These are phyloP conservation scores for Bradypodion ventrale DNA, from an alignment of 2,797 vertebrate genomes.

Conservation along the genomic window DNA sequence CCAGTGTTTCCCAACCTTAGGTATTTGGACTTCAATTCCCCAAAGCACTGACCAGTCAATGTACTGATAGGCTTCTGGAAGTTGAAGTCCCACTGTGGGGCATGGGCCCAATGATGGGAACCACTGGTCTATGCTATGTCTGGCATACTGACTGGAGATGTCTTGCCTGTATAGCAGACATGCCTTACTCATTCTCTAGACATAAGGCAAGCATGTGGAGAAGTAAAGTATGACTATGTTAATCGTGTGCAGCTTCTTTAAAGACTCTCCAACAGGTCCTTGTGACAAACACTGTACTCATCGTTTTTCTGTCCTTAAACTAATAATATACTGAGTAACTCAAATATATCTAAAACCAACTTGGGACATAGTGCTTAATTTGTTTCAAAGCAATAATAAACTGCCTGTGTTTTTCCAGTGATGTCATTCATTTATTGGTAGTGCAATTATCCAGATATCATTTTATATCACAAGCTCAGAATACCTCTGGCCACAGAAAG, in stretches of 20 bases:
- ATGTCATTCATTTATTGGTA: background rate
- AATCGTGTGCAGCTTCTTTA: background rate
- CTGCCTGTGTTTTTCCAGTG: conserved; percentile 1
- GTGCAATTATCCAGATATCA: background rate
- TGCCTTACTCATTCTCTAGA: background rate
- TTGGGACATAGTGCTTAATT: background rate
- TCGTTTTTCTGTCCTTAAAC: background rate
- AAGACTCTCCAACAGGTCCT: background rate
- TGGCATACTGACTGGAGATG: too few species aligned
- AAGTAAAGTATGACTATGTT: background rate
- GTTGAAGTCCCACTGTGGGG: too few species aligned
- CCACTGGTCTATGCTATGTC: too few species aligned
- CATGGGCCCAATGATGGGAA: too few species aligned
- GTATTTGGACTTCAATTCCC: too few species aligned
- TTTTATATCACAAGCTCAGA: background rate
- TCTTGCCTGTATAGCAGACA: too few species aligned
- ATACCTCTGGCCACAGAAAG: background rate
- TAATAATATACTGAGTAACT: background rate
- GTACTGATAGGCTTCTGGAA: too few species aligned
- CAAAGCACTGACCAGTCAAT: too few species aligned
- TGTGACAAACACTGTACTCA: background rate
- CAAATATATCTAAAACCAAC: conserved; percentile 1
- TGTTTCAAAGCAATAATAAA: background rate
- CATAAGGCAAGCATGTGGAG: background rate
- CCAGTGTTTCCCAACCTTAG: too few species aligned